Evolutionary conservation across 1,140 invertebrate species (phyloP), one percentile per base, ranked within the genome.

Genomic region (Andrena cerasifolii): DNA sequence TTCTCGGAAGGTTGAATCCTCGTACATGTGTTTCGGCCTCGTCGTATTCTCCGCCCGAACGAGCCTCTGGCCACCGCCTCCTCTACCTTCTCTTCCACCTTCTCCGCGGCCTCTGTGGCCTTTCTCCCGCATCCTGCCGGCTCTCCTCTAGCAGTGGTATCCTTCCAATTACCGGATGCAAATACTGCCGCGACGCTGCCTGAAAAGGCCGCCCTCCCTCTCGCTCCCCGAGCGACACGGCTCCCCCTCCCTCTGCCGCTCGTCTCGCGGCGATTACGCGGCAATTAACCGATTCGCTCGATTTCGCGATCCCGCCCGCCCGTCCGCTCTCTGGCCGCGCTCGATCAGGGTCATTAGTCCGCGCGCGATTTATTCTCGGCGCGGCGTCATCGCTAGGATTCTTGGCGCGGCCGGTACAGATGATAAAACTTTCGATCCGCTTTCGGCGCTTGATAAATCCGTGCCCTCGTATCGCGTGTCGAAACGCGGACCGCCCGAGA

Each of bases 161-260:
- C 78, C 75, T 68, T 82, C 83, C 83, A 85, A 83, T 85, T 83
- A 83, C 77, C 77, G 67, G 73, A 85, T 85, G 83, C 80, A 85
- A 85, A 82, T 85, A 83, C 77, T 53, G 65, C 56, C 59, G 33
- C 49, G 49, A 43, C 66, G 70, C 51, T 28, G 54, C 66, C 33
- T 61, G 56, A 71, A 59, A 61, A 61, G 53, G 31, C 45, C 24
- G 24, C 45, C 14, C 14, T 28, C 24, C 51, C 28, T 24, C 43
- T 33, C 28, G 1, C 21, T 5, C 21, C 40, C 67, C 33, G n/a
- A 68, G 58, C n/a, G n/a, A n/a, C n/a, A n/a, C n/a, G n/a, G 24
- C 58, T 66, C 66, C 66, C 36, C 21, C 62, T 47, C 26, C n/a
- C 14, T 45, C 53, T 28, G 7, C n/a, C 5, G 21, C 21, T 45